phyloP scores from a whole-genome alignment of 2,797 vertebrate species.

The Malurus splendens region DNA sequence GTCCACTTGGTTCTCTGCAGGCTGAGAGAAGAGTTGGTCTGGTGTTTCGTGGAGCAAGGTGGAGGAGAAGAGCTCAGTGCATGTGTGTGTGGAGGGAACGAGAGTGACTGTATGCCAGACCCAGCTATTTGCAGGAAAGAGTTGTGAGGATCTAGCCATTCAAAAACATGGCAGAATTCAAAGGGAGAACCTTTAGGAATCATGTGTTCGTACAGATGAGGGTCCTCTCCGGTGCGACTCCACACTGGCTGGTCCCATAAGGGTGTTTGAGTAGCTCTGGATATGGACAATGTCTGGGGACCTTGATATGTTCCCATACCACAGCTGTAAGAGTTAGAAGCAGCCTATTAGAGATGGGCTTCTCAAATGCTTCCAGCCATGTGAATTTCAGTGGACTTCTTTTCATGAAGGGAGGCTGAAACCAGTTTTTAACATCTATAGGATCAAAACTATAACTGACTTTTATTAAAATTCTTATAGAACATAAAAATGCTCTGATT shows the following conservation, averaged over 20 bases:
- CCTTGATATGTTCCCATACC: neutral
- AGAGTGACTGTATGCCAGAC: neutral
- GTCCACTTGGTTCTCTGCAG: neutral
- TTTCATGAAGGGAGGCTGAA: neutral
- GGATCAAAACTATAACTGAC: neutral
- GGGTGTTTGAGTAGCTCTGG: neutral
- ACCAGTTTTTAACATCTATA: neutral
- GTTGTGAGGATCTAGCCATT: neutral
- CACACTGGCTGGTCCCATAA: neutral
- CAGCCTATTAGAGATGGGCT: neutral
- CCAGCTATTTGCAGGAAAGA: neutral
- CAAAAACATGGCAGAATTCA: neutral
- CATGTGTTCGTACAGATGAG: neutral
- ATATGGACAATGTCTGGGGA: too few relatives aligned
- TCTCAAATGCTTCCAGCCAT: neutral
- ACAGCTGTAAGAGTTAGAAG: neutral
- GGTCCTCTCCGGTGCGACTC: neutral
- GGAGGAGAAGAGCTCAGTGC: neutral
- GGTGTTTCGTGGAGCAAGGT: neutral
- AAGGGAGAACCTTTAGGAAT: neutral
- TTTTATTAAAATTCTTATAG: neutral
- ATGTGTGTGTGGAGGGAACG: rapidly evolving
- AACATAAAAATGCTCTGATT: neutral
- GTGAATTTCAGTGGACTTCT: neutral
- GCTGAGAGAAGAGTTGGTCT: neutral